These are phyloP conservation scores for Ceratosolen solmsi DNA, from an alignment of 1,140 invertebrate genomes.

Conservation along the genomic window DNA sequence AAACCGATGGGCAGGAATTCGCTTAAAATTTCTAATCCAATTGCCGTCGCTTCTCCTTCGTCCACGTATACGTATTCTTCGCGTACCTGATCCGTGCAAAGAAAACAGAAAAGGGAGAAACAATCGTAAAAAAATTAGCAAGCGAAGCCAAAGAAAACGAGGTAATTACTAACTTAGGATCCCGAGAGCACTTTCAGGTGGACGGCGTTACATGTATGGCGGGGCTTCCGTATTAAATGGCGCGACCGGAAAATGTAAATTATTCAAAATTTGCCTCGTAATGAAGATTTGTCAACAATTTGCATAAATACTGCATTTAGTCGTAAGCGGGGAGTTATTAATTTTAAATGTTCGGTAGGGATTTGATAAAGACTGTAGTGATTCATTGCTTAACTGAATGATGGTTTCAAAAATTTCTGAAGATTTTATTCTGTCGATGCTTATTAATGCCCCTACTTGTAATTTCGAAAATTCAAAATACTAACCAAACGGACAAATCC, in stretches of 20 bases:
- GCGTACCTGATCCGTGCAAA: background rate
- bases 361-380: background rate
- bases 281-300: background rate
- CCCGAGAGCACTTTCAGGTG: background rate
- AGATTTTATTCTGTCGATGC: background rate
- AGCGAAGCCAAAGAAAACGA: conserved; percentile 31
- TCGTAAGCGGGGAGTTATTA: background rate
- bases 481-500: too few relatives aligned
- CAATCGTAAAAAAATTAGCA: background rate
- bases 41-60: background rate
- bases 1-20: conserved; percentile 20
- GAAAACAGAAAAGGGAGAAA: background rate
- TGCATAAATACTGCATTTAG: background rate
- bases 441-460: background rate
- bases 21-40: conserved; percentile 27
- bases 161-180: conserved; percentile 30
- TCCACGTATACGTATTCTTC: background rate
- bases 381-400: background rate
- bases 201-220: background rate
- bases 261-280: background rate
- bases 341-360: background rate
- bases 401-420: background rate
- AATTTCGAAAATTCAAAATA: too few relatives aligned
- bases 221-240: conserved; percentile 26
- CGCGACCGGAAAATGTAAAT: background rate